Percentiles rank a stretch among this genome's conserved stretches.
Evolutionary conservation across 2,113 vertebrate species (phyloP).

Genomic region (Odocoileus virginianus): DNA sequence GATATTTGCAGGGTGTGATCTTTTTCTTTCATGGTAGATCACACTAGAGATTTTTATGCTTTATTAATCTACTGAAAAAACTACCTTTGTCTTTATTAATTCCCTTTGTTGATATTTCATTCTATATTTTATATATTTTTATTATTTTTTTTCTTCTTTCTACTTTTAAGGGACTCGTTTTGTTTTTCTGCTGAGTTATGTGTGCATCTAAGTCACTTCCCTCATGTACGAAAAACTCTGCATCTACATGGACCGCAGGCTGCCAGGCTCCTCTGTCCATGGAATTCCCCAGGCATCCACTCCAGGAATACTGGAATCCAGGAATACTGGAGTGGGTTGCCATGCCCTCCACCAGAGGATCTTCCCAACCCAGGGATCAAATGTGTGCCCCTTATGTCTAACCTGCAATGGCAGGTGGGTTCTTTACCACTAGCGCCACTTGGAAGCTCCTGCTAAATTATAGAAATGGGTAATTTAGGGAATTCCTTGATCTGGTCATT

Average conservation of each 20-base stretch:
- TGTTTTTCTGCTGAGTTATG: background rate
- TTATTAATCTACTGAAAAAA: background rate
- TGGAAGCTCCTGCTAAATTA: background rate
- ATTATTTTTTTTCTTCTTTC: background rate
- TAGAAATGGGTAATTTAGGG: background rate
- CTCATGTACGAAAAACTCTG: fast-evolving
- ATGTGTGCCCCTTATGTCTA: background rate
- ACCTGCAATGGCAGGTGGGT: background rate
- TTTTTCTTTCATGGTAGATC: background rate
- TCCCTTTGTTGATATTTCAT: background rate
- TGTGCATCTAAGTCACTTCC: background rate
- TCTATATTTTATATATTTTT: background rate
- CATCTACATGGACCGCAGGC: background rate
- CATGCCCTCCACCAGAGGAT: background rate
- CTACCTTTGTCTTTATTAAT: background rate
- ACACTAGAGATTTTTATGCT: background rate
- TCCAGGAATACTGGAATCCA: background rate
- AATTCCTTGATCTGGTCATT: background rate
- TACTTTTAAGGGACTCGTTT: background rate
- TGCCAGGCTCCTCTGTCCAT: background rate
- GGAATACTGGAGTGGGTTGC: background rate
- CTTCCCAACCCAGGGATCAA: background rate
- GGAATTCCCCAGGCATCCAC: background rate
- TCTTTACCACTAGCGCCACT: background rate
- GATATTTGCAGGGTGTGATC: background rate